Percentiles rank a stretch among this genome's conserved stretches.
Conservation (phyloP, 2,888 invertebrate species). For the Plutella xylostella region DNA sequence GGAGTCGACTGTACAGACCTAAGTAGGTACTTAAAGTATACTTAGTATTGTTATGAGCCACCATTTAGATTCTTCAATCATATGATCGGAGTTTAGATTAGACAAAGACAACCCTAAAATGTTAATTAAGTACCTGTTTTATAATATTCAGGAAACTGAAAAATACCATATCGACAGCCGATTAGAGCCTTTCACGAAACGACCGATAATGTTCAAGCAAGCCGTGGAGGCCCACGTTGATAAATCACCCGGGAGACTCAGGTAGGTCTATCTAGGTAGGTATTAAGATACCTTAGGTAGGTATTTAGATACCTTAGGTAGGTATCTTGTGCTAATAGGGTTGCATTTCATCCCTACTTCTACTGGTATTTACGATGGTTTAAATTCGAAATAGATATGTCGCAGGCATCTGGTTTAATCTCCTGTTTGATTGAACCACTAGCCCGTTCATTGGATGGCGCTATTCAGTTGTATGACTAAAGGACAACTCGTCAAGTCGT, state of each 20-base stretch:
- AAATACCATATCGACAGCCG: conserved; percentile 31
- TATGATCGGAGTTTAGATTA: too few species aligned
- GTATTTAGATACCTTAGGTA: not conserved
- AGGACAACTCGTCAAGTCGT: too few species aligned
- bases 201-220: conserved; percentile 42
- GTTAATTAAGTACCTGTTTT: not conserved
- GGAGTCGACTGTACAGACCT: not conserved
- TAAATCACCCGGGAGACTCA: conserved; percentile 31
- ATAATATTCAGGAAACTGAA: conserved; percentile 34
- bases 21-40: not conserved
- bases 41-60: not conserved
- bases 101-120: not conserved
- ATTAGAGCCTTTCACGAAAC: conserved; percentile 45
- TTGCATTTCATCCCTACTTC: not conserved
- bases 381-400: too few species aligned
- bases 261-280: conserved; percentile 21
- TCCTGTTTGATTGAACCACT: too few species aligned
- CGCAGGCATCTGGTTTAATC: too few species aligned
- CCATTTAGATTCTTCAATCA: too few species aligned
- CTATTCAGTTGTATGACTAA: too few species aligned
- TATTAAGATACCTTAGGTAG: not conserved
- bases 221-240: conserved; percentile 37
- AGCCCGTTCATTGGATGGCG: too few species aligned
- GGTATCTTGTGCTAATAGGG: not conserved
- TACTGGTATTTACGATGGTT: not conserved